Base-by-base conservation (phyloP, 2,113 vertebrate genomes). In the Ailuropoda melanoleuca region DNA sequence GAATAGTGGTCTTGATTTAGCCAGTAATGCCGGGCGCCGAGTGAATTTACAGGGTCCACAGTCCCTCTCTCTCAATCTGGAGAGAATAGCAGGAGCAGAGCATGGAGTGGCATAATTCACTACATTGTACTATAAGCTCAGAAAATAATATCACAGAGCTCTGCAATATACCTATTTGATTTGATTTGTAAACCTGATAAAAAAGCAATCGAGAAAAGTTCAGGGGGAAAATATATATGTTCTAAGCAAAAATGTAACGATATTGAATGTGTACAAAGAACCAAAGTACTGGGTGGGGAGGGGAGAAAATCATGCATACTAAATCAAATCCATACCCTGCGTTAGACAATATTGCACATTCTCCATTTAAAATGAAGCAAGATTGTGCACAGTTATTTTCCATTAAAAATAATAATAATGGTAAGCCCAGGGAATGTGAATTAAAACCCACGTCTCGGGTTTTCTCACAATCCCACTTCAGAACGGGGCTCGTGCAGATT, bases 171-270 rank as follows among this genome's bases (percentile, higher is more conserved):
- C 98, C 98, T 99, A 98, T 98, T 99, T 99, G 98, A 99, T 99
- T 99, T 99, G 99, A 99, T 99, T 99, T 99, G 99, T 99, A 99
- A 99, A 99, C 98, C 98, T 98, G 99, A 99, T 99, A 99, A 99
- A 99, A 99, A 99, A 99, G 98, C 99, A 99, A 99, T 99, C 62
- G 98, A 98, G 98, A 98, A 99, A 99, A 99, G 98, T 99, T 99
- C 98, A 98, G 97, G 95, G 98, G 96, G 92, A 97, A 97, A 98
- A 98, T 98, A 98, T 98, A 98, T 98, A 96, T 88, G 89, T 98
- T 97, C 98, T 95, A 98, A 98, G 98, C 93, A 98, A 97, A 98
- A 98, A 98, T 97, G 98, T 98, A 98, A 98, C 98, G 96, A 89
- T 95, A 93, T 93, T 98, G 98, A 98, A 98, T 97, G 98, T 98